Evolutionary conservation across 2,888 invertebrate genomes (phyloP).

Genomic region (Electrophaes corylata): DNA sequence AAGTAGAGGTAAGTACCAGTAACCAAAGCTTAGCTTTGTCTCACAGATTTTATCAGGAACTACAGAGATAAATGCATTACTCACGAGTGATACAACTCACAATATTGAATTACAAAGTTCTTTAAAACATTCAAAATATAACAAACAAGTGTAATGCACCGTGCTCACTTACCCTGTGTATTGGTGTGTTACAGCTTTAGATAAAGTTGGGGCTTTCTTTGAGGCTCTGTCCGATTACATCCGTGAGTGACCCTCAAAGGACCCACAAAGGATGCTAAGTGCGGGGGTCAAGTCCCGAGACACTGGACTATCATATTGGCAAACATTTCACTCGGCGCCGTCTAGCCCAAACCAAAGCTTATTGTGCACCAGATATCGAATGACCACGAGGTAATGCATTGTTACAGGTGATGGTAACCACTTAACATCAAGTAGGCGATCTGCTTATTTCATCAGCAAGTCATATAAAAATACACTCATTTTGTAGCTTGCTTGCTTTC

Average conservation of each 20-base stretch:
- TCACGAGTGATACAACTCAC: slow-evolving; percentile 19
- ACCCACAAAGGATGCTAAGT: not conserved
- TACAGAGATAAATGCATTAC: slow-evolving; percentile 26
- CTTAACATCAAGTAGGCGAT: no score
- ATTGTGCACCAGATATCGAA: no score
- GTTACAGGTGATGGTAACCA: no score
- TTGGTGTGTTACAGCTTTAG: slow-evolving; percentile 1
- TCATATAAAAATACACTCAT: no score
- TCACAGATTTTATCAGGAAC: slow-evolving; percentile 2
- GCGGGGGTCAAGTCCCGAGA: not conserved
- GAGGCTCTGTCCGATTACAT: slow-evolving; percentile 1
- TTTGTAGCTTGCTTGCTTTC: no score
- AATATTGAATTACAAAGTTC: slow-evolving; percentile 27
- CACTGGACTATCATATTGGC: no score
- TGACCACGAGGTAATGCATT: no score
- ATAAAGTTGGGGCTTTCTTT: not conserved
- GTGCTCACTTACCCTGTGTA: slow-evolving; percentile 37
- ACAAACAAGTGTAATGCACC: slow-evolving; percentile 50
- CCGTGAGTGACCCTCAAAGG: slow-evolving; percentile 6
- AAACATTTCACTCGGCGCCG: no score
- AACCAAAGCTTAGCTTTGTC: not conserved
- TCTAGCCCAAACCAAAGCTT: no score
- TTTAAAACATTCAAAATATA: slow-evolving; percentile 34
- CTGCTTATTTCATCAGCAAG: no score
- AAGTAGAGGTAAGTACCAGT: not conserved